Percentiles rank a stretch among this genome's conserved stretches.
Evolutionary conservation across 2,888 invertebrate species (phyloP).

Genomic region (Strigamia maritima): DNA sequence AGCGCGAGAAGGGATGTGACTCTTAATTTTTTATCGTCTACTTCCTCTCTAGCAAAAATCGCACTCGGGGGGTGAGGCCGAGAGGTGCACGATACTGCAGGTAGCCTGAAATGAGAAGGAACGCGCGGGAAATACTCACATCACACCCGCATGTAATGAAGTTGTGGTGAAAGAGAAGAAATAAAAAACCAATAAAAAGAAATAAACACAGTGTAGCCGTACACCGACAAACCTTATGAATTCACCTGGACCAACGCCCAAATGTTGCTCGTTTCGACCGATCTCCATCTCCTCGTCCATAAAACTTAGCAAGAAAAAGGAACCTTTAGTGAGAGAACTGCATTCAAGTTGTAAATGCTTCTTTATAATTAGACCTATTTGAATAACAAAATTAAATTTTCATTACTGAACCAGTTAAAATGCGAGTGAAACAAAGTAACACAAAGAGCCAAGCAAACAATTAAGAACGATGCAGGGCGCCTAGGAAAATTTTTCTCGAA

Average conservation of each 20-base stretch:
- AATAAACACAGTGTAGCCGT: conserved; percentile 16
- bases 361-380: neutral
- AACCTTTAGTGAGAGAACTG: neutral
- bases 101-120: conserved; percentile 7
- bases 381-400: neutral
- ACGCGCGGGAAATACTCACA: conserved; percentile 24
- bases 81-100: conserved; percentile 9
- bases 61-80: neutral
- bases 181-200: conserved; percentile 29
- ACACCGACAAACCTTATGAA: conserved; percentile 17
- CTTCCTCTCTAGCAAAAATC: neutral
- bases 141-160: conserved; percentile 29
- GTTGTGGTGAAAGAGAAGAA: conserved; percentile 21
- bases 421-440: neutral
- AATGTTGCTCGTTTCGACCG: neutral
- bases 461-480: neutral
- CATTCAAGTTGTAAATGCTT: neutral
- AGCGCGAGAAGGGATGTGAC: neutral
- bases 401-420: neutral
- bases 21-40: conserved; percentile 17
- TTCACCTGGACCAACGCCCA: conserved; percentile 9
- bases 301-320: neutral
- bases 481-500: neutral
- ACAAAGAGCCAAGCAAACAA: neutral
- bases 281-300: neutral